A percentile compares a stretch with the other conserved stretches of the same genome.
These are phyloP conservation scores for Drosophila chauvacae DNA, from an alignment of 1,140 invertebrate genomes.

Conservation along the genomic window DNA sequence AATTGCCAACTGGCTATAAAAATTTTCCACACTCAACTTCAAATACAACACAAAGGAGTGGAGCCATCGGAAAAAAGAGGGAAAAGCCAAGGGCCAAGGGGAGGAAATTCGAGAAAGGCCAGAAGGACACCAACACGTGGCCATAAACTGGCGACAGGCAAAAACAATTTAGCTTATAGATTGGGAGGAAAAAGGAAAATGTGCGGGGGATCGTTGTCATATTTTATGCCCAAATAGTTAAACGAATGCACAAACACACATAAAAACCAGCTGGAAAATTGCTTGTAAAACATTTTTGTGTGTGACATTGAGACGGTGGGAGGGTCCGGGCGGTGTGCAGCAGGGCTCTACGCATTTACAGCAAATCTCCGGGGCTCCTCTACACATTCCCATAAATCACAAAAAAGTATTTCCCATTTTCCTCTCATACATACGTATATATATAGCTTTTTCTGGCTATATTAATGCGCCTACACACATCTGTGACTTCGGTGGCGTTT, in stretches of 20 bases:
- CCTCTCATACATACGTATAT: slow-evolving; percentile 16
- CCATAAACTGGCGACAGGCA: slow-evolving; percentile 69
- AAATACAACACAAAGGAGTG: slow-evolving; percentile 9
- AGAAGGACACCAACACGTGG: slow-evolving; percentile 78
- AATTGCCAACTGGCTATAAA: slow-evolving; percentile 49
- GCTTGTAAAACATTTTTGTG: slow-evolving; percentile 82
- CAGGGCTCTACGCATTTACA: slow-evolving; percentile 58
- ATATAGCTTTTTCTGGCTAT: slow-evolving; percentile 47
- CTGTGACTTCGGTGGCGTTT: background rate
- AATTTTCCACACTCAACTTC: slow-evolving; percentile 42
- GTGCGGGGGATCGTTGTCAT: slow-evolving; percentile 49
- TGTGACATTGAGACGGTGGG: slow-evolving; percentile 45
- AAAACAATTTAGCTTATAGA: slow-evolving; percentile 63
- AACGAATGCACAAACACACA: slow-evolving; percentile 77
- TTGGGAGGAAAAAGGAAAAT: slow-evolving; percentile 12
- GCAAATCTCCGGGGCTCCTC: slow-evolving; percentile 70
- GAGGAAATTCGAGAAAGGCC: slow-evolving; percentile 31
- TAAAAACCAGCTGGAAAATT: slow-evolving; percentile 81
- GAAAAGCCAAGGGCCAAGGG: background rate
- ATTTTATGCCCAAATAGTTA: slow-evolving; percentile 78
- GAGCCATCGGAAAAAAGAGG: background rate
- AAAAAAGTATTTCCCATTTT: slow-evolving; percentile 81
- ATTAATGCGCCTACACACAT: slow-evolving; percentile 79
- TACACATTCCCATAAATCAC: slow-evolving; percentile 79
- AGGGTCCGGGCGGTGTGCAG: background rate